Percentiles rank a stretch among this genome's conserved stretches.
These are phyloP conservation scores for Microcebus griseorufus DNA, from an alignment of 2,113 vertebrate genomes.

Conservation along the genomic window DNA sequence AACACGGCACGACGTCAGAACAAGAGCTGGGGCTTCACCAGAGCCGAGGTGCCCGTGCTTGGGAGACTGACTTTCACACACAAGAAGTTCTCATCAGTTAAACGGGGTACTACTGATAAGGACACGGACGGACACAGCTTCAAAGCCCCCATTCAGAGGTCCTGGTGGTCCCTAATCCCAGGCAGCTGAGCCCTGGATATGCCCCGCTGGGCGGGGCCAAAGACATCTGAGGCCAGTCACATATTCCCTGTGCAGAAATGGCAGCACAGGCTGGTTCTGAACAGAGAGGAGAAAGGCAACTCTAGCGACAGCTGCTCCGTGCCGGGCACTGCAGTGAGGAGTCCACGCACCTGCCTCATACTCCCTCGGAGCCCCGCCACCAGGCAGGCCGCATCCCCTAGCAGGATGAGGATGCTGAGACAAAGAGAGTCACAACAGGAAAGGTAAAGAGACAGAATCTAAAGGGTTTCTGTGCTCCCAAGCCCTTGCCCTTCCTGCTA, in stretches of 20 bases:
- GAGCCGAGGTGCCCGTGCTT: too few relatives aligned
- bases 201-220: neutral
- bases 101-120: neutral
- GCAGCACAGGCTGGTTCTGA: neutral
- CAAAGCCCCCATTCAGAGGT: neutral
- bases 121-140: neutral
- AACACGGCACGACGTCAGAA: neutral
- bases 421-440: neutral
- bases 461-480: neutral
- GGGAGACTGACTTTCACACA: neutral
- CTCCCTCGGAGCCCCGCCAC: neutral
- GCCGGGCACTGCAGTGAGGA: neutral
- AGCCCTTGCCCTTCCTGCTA: neutral
- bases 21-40: too few relatives aligned
- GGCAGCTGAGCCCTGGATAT: neutral
- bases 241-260: neutral
- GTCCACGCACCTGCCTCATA: neutral
- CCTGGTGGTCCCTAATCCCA: neutral
- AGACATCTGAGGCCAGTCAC: too few relatives aligned
- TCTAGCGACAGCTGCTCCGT: neutral
- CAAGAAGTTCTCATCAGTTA: neutral
- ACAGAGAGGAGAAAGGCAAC: neutral
- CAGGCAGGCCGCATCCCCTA: neutral
- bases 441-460: neutral
- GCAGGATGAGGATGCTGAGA: neutral